A percentile compares a stretch with the other conserved stretches of the same genome.
These are phyloP conservation scores for Drosophila watanabei DNA, from an alignment of 1,140 invertebrate genomes.

Conservation along the genomic window DNA sequence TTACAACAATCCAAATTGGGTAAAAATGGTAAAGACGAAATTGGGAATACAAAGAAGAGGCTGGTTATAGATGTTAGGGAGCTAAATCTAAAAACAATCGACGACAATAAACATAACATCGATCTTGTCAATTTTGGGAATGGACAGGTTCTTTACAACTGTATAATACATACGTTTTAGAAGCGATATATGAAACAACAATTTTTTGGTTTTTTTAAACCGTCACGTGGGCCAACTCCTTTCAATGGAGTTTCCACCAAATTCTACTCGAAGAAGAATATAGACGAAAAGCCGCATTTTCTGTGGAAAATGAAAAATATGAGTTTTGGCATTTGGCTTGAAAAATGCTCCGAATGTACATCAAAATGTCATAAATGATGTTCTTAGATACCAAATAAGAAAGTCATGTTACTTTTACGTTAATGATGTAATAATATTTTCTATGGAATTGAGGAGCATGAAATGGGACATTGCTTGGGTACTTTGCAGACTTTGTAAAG, in stretches of 20 bases:
- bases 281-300: neutral
- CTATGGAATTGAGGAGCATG: neutral
- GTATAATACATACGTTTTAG: too few relatives aligned
- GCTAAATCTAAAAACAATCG: neutral
- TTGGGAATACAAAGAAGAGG: conserved; percentile 1
- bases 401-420: neutral
- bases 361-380: neutral
- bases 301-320: conserved; percentile 1
- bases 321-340: conserved; percentile 1
- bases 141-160: neutral
- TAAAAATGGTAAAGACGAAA: conserved; percentile 10
- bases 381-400: neutral
- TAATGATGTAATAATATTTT: neutral
- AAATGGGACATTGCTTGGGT: neutral
- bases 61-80: conserved; percentile 6
- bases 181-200: too few relatives aligned
- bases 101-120: neutral
- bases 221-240: too few relatives aligned
- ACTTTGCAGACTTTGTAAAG: neutral
- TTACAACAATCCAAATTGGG: conserved; percentile 6
- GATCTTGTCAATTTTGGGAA: neutral
- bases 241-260: neutral
- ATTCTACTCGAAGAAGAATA: neutral
- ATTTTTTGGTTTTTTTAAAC: too few relatives aligned
- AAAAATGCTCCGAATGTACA: conserved; percentile 1